phyloP scores from a whole-genome alignment of 2,888 invertebrate genomes.

The Mythimna loreyi region DNA sequence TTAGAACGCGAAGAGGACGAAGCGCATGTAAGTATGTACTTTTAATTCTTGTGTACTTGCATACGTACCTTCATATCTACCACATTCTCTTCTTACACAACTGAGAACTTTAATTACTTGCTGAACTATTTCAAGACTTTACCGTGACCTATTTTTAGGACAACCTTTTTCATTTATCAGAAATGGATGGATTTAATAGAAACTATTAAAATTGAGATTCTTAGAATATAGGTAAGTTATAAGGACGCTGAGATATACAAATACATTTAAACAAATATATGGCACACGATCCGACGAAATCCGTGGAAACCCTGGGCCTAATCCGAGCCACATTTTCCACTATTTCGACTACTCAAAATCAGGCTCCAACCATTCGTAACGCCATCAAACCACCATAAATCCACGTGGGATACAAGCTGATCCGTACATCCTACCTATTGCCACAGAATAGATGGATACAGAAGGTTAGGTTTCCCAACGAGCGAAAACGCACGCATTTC shows the following conservation, averaged over 20 bases:
- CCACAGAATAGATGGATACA: background rate
- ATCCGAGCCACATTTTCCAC: constrained; percentile 11
- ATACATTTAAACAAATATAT: background rate
- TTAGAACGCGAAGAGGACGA: constrained; percentile 73
- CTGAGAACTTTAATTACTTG: constrained; percentile 42
- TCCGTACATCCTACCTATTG: constrained; percentile 71
- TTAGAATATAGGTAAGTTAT: too few relatives aligned
- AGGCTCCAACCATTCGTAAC: constrained; percentile 21
- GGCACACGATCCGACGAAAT: background rate
- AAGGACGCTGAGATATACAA: background rate
- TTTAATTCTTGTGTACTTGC: constrained; percentile 54
- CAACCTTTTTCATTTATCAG: background rate
- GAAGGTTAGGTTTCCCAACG: background rate
- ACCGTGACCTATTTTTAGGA: background rate
- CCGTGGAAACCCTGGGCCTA: background rate
- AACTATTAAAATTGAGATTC: background rate
- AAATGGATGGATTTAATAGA: background rate
- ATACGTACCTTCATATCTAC: constrained; percentile 43
- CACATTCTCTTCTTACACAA: constrained; percentile 18
- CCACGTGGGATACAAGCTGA: constrained; percentile 70
- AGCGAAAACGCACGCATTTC: background rate
- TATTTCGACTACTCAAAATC: constrained; percentile 29
- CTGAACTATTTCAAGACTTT: constrained; percentile 19
- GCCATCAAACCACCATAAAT: constrained; percentile 62
- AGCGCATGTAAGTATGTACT: constrained; percentile 70